These are phyloP conservation scores for Nemapogon koenigi DNA, from an alignment of 2,888 invertebrate genomes.

Conservation along the genomic window DNA sequence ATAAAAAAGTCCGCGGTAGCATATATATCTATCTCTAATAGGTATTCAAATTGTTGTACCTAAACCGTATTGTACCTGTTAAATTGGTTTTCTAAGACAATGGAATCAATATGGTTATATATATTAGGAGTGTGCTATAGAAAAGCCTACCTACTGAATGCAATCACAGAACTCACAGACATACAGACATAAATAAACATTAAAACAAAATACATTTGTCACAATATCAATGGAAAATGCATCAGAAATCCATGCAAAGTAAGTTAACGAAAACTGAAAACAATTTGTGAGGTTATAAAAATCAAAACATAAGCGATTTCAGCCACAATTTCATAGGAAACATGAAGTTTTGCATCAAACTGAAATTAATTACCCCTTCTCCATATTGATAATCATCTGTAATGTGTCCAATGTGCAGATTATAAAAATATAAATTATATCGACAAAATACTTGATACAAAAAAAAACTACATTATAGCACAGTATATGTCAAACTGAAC, in stretches of 20 bases:
- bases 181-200: background rate
- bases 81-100: too few species aligned
- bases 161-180: too few species aligned
- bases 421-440: conserved; percentile 38
- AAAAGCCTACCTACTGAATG: too few species aligned
- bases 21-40: too few species aligned
- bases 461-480: conserved; percentile 60
- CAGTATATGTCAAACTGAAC: conserved; percentile 59
- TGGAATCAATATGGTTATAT: too few species aligned
- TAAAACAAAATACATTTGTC: background rate
- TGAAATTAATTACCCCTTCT: conserved; percentile 50
- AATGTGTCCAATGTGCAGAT: conserved; percentile 28
- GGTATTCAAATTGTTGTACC: too few species aligned
- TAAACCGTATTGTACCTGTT: too few species aligned
- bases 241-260: background rate
- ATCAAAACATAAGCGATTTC: conserved; percentile 41
- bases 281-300: conserved; percentile 37
- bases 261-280: background rate
- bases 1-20: too few species aligned
- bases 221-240: background rate
- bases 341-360: conserved; percentile 19
- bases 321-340: conserved; percentile 18
- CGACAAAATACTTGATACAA: conserved; percentile 20
- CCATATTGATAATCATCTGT: conserved; percentile 47
- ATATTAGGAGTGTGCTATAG: too few species aligned